Conservation (phyloP, 2,797 vertebrate species). For the Sus cebifrons region DNA sequence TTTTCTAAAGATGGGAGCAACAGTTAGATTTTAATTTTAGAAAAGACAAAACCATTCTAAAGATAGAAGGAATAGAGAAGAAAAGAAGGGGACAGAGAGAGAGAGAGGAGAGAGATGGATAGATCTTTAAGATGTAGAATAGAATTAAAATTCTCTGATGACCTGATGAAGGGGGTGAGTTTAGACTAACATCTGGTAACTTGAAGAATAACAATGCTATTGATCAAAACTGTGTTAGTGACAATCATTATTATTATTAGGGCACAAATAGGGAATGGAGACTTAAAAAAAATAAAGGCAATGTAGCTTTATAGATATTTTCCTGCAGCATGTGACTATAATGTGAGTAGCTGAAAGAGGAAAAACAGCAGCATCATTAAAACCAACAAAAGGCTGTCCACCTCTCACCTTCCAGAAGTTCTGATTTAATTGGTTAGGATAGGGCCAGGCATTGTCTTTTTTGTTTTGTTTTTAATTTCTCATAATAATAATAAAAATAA, state of each 20-base stretch:
- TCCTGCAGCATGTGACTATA: background rate
- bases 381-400: background rate
- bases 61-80: background rate
- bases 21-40: constrained; percentile 7
- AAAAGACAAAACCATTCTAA: background rate
- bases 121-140: background rate
- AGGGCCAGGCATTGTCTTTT: background rate
- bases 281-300: background rate
- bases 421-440: background rate
- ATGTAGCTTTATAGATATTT: background rate
- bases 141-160: background rate
- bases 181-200: background rate
- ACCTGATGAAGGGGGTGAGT: background rate
- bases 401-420: background rate
- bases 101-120: background rate
- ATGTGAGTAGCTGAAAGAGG: background rate
- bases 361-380: background rate
- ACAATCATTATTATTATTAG: background rate
- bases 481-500: background rate
- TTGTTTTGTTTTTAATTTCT: background rate
- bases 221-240: background rate
- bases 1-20: background rate
- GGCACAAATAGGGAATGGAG: background rate
- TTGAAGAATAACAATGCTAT: background rate
- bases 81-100: background rate